Base-by-base conservation (phyloP, 2,113 vertebrate species). In the Saimiri boliviensis region DNA sequence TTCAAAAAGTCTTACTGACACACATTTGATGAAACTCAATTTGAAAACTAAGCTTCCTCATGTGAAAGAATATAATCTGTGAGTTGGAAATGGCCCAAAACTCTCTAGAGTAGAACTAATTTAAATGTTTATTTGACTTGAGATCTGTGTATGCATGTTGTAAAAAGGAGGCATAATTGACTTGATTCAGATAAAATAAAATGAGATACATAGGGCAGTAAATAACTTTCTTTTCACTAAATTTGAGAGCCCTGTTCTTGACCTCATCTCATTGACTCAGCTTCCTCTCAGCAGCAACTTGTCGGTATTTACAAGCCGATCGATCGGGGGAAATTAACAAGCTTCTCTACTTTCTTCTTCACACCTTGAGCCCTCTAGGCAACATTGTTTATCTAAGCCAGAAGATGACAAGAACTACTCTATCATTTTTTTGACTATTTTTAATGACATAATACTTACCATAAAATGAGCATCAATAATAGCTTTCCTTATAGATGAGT, bases 71-170 rank as follows among this genome's bases (percentile, higher is more conserved):
- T 83, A 49, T 19, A 74, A 58, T 81, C 80, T 95, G 16, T 82
- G 27, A 94, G 19, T 74, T 89, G 71, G 37, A 91, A 96, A 79
- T 70, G 63, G 4, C 63, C 89, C 83, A 87, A 93, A 95, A 21
- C 93, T 95, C 37, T 86, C 35, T 96, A 71, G 40, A 95, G 66
- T 27, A 83, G 63, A 89, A 54, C 19, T 88, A 91, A 93, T 91
- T 86, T 85, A 96, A 93, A 85, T 92, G 19, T 85, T 90, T 74
- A 88, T 94, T 96, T 96, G 27, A 76, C 27, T 88, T 86, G 74
- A 86, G 56, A 49, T 89, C 80, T 92, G 30, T n/a, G 42, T 82
- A 77, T 77, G 11, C 21, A 63, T 92, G 32, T 42, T 87, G 45
- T 86, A 76, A 95, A 95, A 93, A 92, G 11, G 73, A 94, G 40